Conservation (phyloP, 30 jellyfish, hydroid and myxozoan species). For the Turritopsis rubra region DNA sequence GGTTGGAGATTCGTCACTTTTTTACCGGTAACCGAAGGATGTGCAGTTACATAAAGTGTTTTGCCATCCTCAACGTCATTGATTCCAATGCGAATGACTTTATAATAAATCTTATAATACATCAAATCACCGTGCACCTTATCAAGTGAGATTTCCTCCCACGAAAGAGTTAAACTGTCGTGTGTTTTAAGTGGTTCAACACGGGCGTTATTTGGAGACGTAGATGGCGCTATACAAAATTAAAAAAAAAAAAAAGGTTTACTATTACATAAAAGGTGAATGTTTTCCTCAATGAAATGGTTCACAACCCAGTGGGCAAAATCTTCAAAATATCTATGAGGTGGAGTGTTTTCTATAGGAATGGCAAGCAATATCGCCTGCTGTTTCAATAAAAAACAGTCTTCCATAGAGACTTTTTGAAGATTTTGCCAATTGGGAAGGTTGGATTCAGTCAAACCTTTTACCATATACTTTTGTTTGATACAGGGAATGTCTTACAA, state of each 20-base stretch:
- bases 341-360: no score
- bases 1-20: constrained; percentile 20
- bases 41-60: not conserved
- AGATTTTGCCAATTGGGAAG: not conserved
- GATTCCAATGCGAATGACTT: not conserved
- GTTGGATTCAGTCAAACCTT: no score
- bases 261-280: not conserved
- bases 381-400: no score
- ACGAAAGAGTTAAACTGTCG: constrained; percentile 10
- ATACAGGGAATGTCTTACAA: no score
- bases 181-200: constrained; percentile 9
- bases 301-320: no score
- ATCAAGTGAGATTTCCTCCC: constrained; percentile 33
- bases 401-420: no score
- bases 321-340: no score
- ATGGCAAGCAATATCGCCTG: no score
- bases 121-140: constrained; percentile 30
- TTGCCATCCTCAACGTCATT: not conserved
- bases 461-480: no score
- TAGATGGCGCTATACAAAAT: constrained; percentile 22
- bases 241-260: not conserved
- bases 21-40: constrained; percentile 3
- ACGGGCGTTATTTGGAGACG: not conserved
- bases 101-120: constrained; percentile 23
- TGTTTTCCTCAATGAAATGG: not conserved